Conservation (phyloP, 2,888 invertebrate genomes). For the Malacosoma neustria region DNA sequence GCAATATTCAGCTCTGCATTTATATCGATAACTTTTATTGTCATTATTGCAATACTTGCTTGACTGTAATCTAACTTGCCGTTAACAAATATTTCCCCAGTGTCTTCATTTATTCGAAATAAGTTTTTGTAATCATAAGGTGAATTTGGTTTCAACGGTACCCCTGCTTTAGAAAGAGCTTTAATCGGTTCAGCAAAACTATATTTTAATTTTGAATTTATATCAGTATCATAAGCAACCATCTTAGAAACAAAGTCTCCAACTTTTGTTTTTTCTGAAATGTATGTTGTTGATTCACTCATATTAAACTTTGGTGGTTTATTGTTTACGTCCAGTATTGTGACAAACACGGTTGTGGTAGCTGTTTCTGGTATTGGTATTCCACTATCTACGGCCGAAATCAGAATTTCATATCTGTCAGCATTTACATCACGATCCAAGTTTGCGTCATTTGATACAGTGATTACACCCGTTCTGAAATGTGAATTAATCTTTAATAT, state of each 20-base stretch:
- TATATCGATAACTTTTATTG: slow-evolving; percentile 79
- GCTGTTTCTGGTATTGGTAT: slow-evolving; percentile 84
- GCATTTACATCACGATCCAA: slow-evolving; percentile 81
- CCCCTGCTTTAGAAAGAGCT: slow-evolving; percentile 85
- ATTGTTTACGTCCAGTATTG: slow-evolving; percentile 85
- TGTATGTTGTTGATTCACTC: slow-evolving; percentile 79
- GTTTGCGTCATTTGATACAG: slow-evolving; percentile 81
- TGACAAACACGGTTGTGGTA: slow-evolving; percentile 82
- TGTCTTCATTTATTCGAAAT: slow-evolving; percentile 80
- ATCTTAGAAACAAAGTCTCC: slow-evolving; percentile 78
- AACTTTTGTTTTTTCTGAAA: slow-evolving; percentile 79
- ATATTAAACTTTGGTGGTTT: slow-evolving; percentile 85
- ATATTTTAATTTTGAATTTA: slow-evolving; percentile 80
- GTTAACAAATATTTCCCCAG: slow-evolving; percentile 81
- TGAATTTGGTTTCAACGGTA: slow-evolving; percentile 76
- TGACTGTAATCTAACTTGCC: slow-evolving; percentile 81
- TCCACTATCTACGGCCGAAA: slow-evolving; percentile 85
- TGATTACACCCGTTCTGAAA: slow-evolving; percentile 79
- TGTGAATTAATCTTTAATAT: no score
- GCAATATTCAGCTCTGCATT: slow-evolving; percentile 81
- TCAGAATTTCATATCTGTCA: slow-evolving; percentile 80
- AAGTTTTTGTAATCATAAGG: slow-evolving; percentile 78
- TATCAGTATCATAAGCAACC: slow-evolving; percentile 81
- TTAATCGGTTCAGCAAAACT: slow-evolving; percentile 79
- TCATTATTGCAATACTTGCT: slow-evolving; percentile 83